Conservation (phyloP, 2,888 invertebrate genomes). For the Pelosia muscerda region DNA sequence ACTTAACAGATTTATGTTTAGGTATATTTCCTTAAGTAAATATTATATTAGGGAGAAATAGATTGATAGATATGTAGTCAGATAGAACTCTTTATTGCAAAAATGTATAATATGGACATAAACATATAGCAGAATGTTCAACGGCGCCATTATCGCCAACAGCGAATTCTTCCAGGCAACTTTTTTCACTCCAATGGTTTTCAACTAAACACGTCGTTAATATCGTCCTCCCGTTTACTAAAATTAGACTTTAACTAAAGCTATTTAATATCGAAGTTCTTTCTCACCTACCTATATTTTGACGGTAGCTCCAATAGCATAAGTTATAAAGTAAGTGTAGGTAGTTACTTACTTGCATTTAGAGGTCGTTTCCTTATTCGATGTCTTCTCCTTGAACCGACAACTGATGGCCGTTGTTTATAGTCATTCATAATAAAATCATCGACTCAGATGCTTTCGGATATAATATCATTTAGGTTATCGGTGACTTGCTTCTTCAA, state of each 20-base stretch:
- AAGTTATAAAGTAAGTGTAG: conserved; percentile 20
- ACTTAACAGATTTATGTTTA: neutral
- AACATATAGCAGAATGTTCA: no score
- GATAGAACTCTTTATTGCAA: no score
- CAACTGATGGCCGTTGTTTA: conserved; percentile 38
- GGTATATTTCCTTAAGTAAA: no score
- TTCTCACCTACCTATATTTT: neutral
- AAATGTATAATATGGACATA: no score
- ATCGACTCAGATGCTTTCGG: conserved; percentile 15
- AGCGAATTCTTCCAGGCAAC: no score
- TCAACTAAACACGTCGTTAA: neutral
- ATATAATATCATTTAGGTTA: conserved; percentile 28
- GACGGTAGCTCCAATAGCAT: neutral
- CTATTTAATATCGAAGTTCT: neutral
- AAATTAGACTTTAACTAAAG: neutral
- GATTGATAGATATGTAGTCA: no score
- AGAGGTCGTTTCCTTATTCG: conserved; percentile 69
- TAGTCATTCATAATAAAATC: conserved; percentile 2
- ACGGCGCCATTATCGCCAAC: no score
- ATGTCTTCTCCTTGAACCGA: conserved; percentile 66
- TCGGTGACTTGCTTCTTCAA: conserved; percentile 20
- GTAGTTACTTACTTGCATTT: conserved; percentile 26
- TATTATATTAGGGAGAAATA: no score
- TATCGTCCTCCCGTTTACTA: neutral
- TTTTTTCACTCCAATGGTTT: no score